phyloP scores from a whole-genome alignment of 2,888 invertebrate species.

The Hipparchia sbordonii region DNA sequence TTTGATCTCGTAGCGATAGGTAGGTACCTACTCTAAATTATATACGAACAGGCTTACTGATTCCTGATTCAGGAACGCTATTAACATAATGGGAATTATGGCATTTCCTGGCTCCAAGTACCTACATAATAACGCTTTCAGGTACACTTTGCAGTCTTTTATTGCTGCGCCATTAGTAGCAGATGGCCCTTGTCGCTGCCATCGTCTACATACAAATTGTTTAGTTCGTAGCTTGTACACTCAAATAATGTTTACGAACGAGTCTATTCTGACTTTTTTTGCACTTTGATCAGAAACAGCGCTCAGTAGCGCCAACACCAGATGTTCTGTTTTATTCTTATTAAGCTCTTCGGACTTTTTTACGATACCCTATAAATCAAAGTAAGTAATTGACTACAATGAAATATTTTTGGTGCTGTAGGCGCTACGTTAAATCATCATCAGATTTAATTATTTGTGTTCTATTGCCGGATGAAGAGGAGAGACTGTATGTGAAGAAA shows the following conservation, averaged over 20 bases:
- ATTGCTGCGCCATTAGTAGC: slow-evolving; percentile 6
- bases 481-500: too few relatives aligned
- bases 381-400: slow-evolving; percentile 15
- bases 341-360: slow-evolving; percentile 2
- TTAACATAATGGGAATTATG: not conserved
- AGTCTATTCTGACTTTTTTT: slow-evolving; percentile 31
- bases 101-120: not conserved
- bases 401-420: slow-evolving; percentile 3
- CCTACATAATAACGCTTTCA: not conserved
- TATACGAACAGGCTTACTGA: too few relatives aligned
- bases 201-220: slow-evolving; percentile 5
- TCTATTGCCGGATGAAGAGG: too few relatives aligned
- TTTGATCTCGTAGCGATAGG: too few relatives aligned
- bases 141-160: slow-evolving; percentile 1
- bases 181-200: slow-evolving; percentile 14
- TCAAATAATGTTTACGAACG: slow-evolving; percentile 30
- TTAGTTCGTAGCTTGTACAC: slow-evolving; percentile 2
- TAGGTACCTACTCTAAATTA: too few relatives aligned
- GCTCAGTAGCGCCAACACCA: slow-evolving; percentile 28
- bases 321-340: slow-evolving; percentile 31
- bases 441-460: too few relatives aligned
- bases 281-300: slow-evolving; percentile 36
- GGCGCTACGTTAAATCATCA: not conserved
- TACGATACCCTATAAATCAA: slow-evolving; percentile 22
- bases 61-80: too few relatives aligned